phyloP scores from a whole-genome alignment of 2,888 invertebrate genomes.

The Nematopogon swammerdamellus region DNA sequence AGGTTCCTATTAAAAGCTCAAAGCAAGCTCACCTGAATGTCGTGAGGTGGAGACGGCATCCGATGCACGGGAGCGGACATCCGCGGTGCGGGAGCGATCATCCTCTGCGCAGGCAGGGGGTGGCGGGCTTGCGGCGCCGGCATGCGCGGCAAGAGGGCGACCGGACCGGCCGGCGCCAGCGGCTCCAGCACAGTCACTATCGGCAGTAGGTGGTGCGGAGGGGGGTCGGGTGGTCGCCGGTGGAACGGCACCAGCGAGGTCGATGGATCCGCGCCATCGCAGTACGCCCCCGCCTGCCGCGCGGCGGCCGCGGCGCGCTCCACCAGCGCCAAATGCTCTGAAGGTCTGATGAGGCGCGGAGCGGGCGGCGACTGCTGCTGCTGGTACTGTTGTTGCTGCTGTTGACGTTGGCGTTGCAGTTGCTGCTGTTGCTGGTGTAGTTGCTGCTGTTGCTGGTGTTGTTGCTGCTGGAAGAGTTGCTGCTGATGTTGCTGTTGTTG shows the following conservation, averaged over 20 bases:
- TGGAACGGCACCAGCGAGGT: neutral
- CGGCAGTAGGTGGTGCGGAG: constrained; percentile 2
- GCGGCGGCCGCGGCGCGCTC: constrained; percentile 17
- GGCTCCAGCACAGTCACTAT: constrained; percentile 15
- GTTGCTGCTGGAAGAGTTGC: constrained; percentile 1
- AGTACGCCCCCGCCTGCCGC: neutral
- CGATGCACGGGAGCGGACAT: constrained; percentile 24
- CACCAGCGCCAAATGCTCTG: constrained; percentile 40
- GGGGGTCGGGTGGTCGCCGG: neutral
- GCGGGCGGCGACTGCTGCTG: constrained; percentile 18
- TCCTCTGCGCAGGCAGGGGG: constrained; percentile 34
- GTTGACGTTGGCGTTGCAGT: neutral
- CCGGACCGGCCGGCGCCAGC: constrained; percentile 5
- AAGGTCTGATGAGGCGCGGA: constrained; percentile 41
- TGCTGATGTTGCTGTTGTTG: constrained; percentile 3
- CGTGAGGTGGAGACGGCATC: constrained; percentile 35
- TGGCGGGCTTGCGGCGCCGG: constrained; percentile 29
- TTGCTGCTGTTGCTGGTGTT: neutral
- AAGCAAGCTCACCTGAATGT: constrained; percentile 32
- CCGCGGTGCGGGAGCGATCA: constrained; percentile 28
- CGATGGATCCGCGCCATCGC: neutral
- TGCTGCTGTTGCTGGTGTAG: neutral
- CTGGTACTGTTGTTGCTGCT: neutral
- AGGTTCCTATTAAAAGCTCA: neutral
- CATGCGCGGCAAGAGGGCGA: constrained; percentile 25